A percentile compares a stretch with the other conserved stretches of the same genome.
Conservation (phyloP, 2,113 vertebrate genomes). For the Camelus bactrianus region DNA sequence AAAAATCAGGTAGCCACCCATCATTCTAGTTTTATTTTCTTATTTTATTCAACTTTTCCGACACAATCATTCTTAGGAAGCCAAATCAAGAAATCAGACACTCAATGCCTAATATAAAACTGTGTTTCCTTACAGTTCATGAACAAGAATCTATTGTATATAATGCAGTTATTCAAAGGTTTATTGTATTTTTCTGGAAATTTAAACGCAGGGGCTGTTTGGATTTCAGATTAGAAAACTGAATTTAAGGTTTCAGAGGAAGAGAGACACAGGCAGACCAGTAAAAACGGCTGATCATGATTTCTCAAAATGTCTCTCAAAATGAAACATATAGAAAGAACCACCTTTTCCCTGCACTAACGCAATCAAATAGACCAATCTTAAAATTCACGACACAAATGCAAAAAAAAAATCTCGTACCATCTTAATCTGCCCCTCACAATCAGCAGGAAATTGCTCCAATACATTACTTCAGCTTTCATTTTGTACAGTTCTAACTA, state of each 20-base stretch:
- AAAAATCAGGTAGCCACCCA: constrained; percentile 50
- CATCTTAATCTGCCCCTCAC: neutral
- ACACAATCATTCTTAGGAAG: constrained; percentile 52
- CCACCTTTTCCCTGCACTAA: neutral
- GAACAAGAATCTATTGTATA: constrained; percentile 56
- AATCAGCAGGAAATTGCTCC: constrained; percentile 3
- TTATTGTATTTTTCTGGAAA: constrained; percentile 57
- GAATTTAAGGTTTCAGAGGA: constrained; percentile 44
- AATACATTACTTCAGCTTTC: constrained; percentile 43
- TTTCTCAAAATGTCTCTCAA: constrained; percentile 42
- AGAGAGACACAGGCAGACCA: neutral
- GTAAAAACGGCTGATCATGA: neutral
- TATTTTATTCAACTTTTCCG: constrained; percentile 45
- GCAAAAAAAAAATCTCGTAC: neutral
- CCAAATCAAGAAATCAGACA: constrained; percentile 55
- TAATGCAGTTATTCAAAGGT: constrained; percentile 46
- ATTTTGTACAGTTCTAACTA: constrained; percentile 54
- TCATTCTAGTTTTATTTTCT: constrained; percentile 60
- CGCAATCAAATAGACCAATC: constrained; percentile 46
- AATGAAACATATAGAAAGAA: constrained; percentile 18
- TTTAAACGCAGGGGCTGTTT: neutral
- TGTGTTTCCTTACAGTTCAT: constrained; percentile 44
- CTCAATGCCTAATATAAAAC: constrained; percentile 46
- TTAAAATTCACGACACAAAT: constrained; percentile 54
- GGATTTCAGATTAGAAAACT: constrained; percentile 47